These are phyloP conservation scores for Centrocercus urophasianus DNA, from an alignment of 2,113 vertebrate species.

Conservation along the genomic window DNA sequence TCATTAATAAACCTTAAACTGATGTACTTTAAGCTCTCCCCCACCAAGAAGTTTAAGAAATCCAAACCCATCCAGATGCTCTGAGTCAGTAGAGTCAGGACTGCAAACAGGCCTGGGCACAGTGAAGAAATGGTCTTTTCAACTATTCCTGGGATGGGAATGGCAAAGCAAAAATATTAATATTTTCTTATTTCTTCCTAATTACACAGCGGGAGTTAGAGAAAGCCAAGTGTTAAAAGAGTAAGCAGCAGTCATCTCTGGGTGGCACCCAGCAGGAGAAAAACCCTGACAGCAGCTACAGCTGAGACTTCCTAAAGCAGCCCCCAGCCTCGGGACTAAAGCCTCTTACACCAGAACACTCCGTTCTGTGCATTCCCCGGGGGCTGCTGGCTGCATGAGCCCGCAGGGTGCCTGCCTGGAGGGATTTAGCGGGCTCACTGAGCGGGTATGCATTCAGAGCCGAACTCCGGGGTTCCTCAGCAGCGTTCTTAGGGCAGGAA, in stretches of 20 bases:
- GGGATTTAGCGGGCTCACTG: not conserved
- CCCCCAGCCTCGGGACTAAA: not conserved
- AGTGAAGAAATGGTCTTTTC: not conserved
- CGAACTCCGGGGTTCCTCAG: not conserved
- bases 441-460: not conserved
- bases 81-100: not conserved
- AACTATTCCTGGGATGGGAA: not conserved
- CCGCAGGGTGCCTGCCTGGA: not conserved
- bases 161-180: not conserved
- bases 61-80: not conserved
- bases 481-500: not conserved
- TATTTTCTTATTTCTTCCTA: not conserved
- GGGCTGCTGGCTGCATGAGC: not conserved
- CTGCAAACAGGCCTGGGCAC: not conserved
- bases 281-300: not conserved
- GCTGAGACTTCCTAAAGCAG: not conserved
- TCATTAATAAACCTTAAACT: not conserved
- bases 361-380: not conserved
- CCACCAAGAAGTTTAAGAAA: not conserved
- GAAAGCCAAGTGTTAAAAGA: not conserved
- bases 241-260: not conserved
- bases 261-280: not conserved
- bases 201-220: not conserved
- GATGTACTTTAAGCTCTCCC: not conserved
- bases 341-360: not conserved